Base-by-base conservation (phyloP, 1,140 invertebrate genomes). In the Papilio dardanus region DNA sequence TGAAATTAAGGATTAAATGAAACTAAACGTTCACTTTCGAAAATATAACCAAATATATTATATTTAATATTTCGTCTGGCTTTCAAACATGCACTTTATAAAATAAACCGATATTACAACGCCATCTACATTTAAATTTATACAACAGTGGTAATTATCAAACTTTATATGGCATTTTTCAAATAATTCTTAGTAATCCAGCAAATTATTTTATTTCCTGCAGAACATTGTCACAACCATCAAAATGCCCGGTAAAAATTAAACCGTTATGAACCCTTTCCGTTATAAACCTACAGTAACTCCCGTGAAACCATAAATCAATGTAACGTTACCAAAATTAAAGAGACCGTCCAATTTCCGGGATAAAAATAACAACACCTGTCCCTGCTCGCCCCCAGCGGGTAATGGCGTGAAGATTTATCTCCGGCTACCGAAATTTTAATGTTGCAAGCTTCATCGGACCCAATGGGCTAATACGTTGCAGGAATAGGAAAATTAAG, bases 391-490 rank as follows among this genome's bases (percentile, higher is more conserved):
- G 74, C 82, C 74, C 58, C 76, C 50, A 33, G 69, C 75, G 81
- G 71, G 79, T 86, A 86, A 87, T 88, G 81, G 85, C 75, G 80
- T 75, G 82, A 84, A 86, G 86, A 90, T 88, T 88, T 88, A 88
- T 90, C 82, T 81, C 77, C n/a, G n/a, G n/a, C 83, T 80, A 81
- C 81, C 82, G 81, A 81, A 85, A 88, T 85, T 89, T 86, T 86
- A 84, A 86, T 85, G 82, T 80, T 46, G 31, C 65, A 10, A 28
- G 40, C 37, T 3, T 8, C 3, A 42, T n/a, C 33, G 33, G 50
- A 69, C 46, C 67, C 74, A 50, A 74, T 21, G 37, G 58, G 2
- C 21, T 69, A 69, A 69, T 37, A 12, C 28, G 35, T 40, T 31
- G 46, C 21, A 66, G 42, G 37, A 40, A 74, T 21, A 21, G 66